Base-by-base conservation (phyloP, 2,888 invertebrate species). In the Leptopilina myrica region DNA sequence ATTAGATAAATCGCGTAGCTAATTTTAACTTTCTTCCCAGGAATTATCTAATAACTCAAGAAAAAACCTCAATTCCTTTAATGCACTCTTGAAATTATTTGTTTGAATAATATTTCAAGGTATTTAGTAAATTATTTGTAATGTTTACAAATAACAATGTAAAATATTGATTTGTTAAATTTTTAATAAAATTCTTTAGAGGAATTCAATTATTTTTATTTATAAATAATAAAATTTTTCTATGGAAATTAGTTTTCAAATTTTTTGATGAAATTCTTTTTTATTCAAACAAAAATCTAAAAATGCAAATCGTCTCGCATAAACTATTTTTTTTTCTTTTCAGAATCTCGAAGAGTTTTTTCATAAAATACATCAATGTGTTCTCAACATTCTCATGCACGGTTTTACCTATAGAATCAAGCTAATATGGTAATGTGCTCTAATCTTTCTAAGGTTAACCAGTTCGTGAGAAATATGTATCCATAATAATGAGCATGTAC, bases 381-480 rank as follows among this genome's bases (percentile, higher is more conserved):
- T 62, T 7, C 15, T n/a, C 20, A 11, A n/a, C 20, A 49, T 46
- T 67, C 46, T 67, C 15, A 15, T 49, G 11, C 11, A 6, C 40
- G 43, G n/a, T 43, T 15, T 66, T 66, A 40, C 43, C 65, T 66
- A 43, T 12, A n/a, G 43, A n/a, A 65, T 43, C 33, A n/a, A 66
- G 65, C 40, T 66, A 43, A 66, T 66, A 66, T 66, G 43, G 65
- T 66, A 66, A 66, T 66, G 43, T 43, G 65, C 15, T 66, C n/a
- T 43, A 33, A 66, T 43, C 40, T 14, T 43, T 66, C 9, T 49
- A 40, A 66, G 65, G 65, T 66, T 66, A 66, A 66, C 65, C 65
- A 66, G 65, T 66, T 66, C 65, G 40, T 66, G 65, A 66, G 40
- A 66, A 66, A 66, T n/a, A 66, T 66, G 65, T 40, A 66, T 66